Evolutionary conservation across 1,140 invertebrate genomes (phyloP).

Genomic region (Drosophila sucinea): DNA sequence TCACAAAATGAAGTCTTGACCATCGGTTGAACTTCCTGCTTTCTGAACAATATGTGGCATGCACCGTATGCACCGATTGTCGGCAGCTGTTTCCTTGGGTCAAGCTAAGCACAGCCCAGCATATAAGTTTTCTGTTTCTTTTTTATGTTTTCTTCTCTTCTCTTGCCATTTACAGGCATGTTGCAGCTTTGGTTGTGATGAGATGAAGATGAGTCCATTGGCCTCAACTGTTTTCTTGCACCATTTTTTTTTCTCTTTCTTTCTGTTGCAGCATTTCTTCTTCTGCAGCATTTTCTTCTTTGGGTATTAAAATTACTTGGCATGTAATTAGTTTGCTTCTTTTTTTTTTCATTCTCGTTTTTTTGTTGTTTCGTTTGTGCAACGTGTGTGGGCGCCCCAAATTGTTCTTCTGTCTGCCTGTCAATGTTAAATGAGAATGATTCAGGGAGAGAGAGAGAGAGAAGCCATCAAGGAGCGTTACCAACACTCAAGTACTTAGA

Average conservation of each 20-base stretch:
- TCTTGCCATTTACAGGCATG: slow-evolving; percentile 12
- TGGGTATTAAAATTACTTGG: slow-evolving; percentile 75
- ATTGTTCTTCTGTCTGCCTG: slow-evolving; percentile 37
- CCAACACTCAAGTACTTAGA: background rate
- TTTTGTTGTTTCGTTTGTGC: slow-evolving; percentile 38
- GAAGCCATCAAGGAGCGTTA: slow-evolving; percentile 2
- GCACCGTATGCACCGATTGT: slow-evolving; percentile 1
- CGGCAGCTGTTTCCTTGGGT: slow-evolving; percentile 57
- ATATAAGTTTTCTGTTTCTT: background rate
- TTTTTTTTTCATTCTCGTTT: slow-evolving; percentile 38
- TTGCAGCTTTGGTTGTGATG: slow-evolving; percentile 9
- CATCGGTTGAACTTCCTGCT: slow-evolving; percentile 40
- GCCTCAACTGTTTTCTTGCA: slow-evolving; percentile 14
- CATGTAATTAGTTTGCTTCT: slow-evolving; percentile 74
- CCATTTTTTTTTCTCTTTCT: slow-evolving; percentile 10
- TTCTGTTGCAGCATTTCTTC: slow-evolving; percentile 6
- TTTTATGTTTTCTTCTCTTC: slow-evolving; percentile 25
- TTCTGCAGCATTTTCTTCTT: slow-evolving; percentile 7
- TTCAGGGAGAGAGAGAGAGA: background rate
- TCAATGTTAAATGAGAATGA: slow-evolving; percentile 9
- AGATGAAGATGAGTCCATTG: slow-evolving; percentile 12
- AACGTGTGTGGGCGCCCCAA: slow-evolving; percentile 66
- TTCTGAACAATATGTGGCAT: slow-evolving; percentile 38
- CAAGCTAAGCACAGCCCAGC: slow-evolving; percentile 33
- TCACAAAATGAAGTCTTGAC: slow-evolving; percentile 39